A percentile compares a stretch with the other conserved stretches of the same genome.
Conservation (phyloP, 2,797 vertebrate genomes). For the Melanotaenia pygmaea region DNA sequence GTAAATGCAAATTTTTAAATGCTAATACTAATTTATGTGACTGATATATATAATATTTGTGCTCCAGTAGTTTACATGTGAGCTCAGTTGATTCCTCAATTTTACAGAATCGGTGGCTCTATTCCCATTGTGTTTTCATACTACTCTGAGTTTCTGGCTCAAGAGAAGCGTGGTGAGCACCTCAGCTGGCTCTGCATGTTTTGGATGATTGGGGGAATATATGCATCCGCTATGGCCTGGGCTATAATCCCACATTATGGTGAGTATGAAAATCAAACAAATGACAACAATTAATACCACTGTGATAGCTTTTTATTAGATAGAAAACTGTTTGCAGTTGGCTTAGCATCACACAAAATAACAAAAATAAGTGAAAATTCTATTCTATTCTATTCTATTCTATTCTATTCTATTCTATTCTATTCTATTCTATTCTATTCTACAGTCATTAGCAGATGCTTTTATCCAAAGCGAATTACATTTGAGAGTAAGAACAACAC, state of each 20-base stretch:
- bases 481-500: too few species aligned
- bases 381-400: too few species aligned
- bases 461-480: too few species aligned
- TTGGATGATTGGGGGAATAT: slow-evolving; percentile 99
- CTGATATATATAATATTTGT: not conserved
- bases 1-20: not conserved
- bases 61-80: not conserved
- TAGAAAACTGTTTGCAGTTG: not conserved
- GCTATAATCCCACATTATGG: slow-evolving; percentile 98
- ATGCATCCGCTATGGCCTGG: slow-evolving; percentile 98
- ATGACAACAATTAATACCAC: not conserved
- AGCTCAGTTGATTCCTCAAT: slow-evolving; percentile 29
- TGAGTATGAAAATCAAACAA: slow-evolving; percentile 64
- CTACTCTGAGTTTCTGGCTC: slow-evolving; percentile 96
- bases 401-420: too few species aligned
- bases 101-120: slow-evolving; percentile 92
- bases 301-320: not conserved
- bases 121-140: slow-evolving; percentile 98
- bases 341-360: not conserved
- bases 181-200: slow-evolving; percentile 99
- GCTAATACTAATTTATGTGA: not conserved
- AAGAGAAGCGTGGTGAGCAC: slow-evolving; percentile 97
- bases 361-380: not conserved
- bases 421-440: too few species aligned
- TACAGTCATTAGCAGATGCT: too few species aligned